These are phyloP conservation scores for Aurelia coerulea DNA, from an alignment of 30 jellyfish, hydroid and myxozoan species.

Conservation along the genomic window DNA sequence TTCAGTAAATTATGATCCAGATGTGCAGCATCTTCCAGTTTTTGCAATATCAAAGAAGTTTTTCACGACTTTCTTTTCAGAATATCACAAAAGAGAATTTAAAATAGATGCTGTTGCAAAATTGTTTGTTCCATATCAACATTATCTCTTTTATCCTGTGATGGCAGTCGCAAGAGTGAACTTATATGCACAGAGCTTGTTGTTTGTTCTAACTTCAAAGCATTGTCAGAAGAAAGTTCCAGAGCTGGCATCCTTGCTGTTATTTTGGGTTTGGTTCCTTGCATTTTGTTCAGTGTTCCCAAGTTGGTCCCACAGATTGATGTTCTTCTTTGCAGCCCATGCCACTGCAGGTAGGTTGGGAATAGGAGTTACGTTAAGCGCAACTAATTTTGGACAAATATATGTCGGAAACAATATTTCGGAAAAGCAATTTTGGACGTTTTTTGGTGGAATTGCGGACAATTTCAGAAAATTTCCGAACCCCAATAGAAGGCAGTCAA, in stretches of 20 bases:
- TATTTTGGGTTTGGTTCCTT: constrained; percentile 81
- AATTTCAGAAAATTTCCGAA: no score
- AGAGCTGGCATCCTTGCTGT: constrained; percentile 58
- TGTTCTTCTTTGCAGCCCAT: constrained; percentile 80
- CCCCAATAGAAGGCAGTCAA: no score
- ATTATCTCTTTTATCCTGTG: constrained; percentile 78
- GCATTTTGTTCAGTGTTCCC: constrained; percentile 62
- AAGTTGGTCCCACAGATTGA: constrained; percentile 53
- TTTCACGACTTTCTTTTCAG: constrained; percentile 81
- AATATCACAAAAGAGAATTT: constrained; percentile 73
- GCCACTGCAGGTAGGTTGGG: constrained; percentile 82
- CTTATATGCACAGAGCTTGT: constrained; percentile 90
- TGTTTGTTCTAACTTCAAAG: constrained; percentile 38
- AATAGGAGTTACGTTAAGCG: no score
- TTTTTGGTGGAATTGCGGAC: no score
- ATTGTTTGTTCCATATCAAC: constrained; percentile 79
- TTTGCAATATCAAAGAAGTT: constrained; percentile 84
- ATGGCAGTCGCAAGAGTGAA: constrained; percentile 94
- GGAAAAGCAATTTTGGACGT: no score
- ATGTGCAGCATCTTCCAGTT: constrained; percentile 93
- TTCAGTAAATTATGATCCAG: constrained; percentile 92
- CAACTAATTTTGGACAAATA: no score
- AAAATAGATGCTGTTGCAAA: constrained; percentile 71
- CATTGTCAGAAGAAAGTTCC: constrained; percentile 3
- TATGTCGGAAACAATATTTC: no score